phyloP scores from a whole-genome alignment of 2,888 invertebrate genomes.

The Oscheius sp. region DNA sequence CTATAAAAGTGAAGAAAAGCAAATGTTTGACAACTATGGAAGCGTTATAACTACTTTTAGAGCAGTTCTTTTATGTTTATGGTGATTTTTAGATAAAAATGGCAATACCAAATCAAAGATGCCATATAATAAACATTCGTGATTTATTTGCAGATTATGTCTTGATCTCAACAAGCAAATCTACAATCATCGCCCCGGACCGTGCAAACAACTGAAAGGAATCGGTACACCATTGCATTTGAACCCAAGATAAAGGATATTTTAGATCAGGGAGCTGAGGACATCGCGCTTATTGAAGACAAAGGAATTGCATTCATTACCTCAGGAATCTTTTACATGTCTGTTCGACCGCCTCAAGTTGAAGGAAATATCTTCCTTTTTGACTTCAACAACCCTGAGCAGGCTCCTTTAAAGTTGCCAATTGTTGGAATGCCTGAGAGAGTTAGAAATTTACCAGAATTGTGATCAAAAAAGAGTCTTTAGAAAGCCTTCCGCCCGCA shows the following conservation, averaged over 20 bases:
- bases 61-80: too few relatives aligned
- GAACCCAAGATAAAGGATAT: not conserved
- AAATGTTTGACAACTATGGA: too few relatives aligned
- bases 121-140: too few relatives aligned
- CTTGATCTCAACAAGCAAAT: conserved; percentile 42
- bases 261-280: conserved; percentile 55
- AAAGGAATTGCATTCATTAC: conserved; percentile 48
- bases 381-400: conserved; percentile 34
- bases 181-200: conserved; percentile 51
- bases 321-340: conserved; percentile 50
- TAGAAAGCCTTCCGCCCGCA: conserved; percentile 51
- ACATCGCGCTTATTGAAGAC: conserved; percentile 44
- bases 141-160: conserved; percentile 33
- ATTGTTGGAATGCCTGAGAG: conserved; percentile 3
- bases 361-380: conserved; percentile 47
- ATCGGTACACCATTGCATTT: conserved; percentile 24
- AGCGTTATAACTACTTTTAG: too few relatives aligned
- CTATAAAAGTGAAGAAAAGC: too few relatives aligned
- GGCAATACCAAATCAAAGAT: too few relatives aligned
- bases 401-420: conserved; percentile 13
- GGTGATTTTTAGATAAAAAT: too few relatives aligned
- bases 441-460: conserved; percentile 4
- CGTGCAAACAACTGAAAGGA: conserved; percentile 42
- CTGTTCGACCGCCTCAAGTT: conserved; percentile 23
- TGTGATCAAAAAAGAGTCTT: not conserved